Conservation (phyloP, 2,797 vertebrate species). For the Bufotes viridis region DNA sequence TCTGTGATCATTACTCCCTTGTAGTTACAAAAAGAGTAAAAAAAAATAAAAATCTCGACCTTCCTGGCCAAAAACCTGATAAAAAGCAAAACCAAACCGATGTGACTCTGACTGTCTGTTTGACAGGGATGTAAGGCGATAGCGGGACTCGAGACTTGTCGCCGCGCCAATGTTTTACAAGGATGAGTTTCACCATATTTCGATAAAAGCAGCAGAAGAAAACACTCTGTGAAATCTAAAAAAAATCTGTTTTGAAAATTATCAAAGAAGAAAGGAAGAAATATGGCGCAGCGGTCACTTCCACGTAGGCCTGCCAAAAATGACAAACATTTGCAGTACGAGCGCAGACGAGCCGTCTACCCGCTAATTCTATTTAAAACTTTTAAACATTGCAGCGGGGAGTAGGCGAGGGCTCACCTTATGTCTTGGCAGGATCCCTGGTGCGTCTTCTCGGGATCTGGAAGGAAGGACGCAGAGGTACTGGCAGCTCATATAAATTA, state of each 20-base stretch:
- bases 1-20: background rate
- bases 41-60: background rate
- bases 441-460: slow-evolving; percentile 31
- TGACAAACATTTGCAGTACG: slow-evolving; percentile 45
- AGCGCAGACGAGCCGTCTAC: slow-evolving; percentile 32
- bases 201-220: slow-evolving; percentile 30
- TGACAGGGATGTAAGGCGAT: slow-evolving; percentile 29
- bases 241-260: background rate
- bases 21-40: background rate
- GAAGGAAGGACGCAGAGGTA: slow-evolving; percentile 10
- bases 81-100: slow-evolving; percentile 13
- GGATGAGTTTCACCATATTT: slow-evolving; percentile 51
- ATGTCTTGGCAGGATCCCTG: slow-evolving; percentile 42
- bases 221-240: background rate
- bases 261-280: slow-evolving; percentile 43
- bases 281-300: slow-evolving; percentile 45
- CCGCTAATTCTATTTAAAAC: slow-evolving; percentile 56
- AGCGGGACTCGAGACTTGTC: background rate
- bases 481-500: slow-evolving; percentile 40
- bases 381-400: background rate
- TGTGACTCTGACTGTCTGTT: background rate
- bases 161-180: background rate
- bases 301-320: slow-evolving; percentile 39
- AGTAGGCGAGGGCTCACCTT: slow-evolving; percentile 42
- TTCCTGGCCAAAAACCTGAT: background rate